Conservation (phyloP, 2,797 vertebrate genomes). For the Steatocranus sp. region DNA sequence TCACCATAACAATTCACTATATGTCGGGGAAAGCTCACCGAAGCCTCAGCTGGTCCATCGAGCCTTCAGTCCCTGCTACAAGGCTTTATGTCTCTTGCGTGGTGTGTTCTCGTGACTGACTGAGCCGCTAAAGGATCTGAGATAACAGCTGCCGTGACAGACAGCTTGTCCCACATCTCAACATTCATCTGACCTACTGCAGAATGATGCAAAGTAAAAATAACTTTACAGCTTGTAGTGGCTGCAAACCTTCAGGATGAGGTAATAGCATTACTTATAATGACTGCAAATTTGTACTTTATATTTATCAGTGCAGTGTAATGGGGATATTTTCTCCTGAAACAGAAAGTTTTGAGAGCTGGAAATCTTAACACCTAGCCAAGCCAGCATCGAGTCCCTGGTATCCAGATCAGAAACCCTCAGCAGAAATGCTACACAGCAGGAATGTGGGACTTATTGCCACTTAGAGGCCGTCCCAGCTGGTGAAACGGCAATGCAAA, state of each 20-base stretch:
- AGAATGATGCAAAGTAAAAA: background rate
- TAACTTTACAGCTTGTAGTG: background rate
- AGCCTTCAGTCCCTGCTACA: background rate
- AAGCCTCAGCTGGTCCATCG: background rate
- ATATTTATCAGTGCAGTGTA: background rate
- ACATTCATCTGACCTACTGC: background rate
- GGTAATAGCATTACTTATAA: background rate
- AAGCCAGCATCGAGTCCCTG: background rate
- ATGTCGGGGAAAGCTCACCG: background rate
- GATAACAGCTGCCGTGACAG: background rate
- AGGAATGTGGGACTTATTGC: background rate
- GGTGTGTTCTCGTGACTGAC: background rate
- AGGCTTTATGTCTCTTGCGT: background rate
- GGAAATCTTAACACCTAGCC: background rate
- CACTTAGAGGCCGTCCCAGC: background rate
- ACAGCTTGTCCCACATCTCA: background rate
- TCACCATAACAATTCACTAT: background rate
- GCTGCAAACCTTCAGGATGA: background rate
- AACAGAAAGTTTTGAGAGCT: background rate
- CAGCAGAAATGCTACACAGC: background rate
- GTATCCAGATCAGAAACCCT: background rate
- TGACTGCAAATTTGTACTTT: background rate
- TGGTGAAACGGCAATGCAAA: background rate
- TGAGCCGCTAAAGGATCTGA: background rate
- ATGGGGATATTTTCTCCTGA: background rate